These are phyloP conservation scores for Mythimna ferrago DNA, from an alignment of 2,888 invertebrate genomes.

Conservation along the genomic window DNA sequence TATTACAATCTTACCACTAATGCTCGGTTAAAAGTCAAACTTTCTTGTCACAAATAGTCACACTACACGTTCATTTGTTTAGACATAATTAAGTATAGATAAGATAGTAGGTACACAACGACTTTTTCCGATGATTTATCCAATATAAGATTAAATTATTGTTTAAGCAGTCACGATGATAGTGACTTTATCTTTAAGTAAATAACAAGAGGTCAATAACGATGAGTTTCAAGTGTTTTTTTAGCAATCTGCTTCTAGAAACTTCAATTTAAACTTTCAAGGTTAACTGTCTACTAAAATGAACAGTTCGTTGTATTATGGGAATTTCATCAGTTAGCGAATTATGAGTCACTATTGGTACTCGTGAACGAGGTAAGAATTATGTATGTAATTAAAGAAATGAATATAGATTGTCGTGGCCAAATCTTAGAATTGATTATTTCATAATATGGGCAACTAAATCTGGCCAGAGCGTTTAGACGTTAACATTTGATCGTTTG, in stretches of 20 bases:
- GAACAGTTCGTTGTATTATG: constrained; percentile 36
- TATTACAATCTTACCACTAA: no score
- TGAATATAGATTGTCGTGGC: constrained; percentile 17
- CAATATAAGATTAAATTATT: constrained; percentile 34
- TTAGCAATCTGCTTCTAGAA: constrained; percentile 39
- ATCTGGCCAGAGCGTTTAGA: no score
- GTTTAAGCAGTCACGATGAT: constrained; percentile 32
- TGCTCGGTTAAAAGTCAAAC: constrained; percentile 3
- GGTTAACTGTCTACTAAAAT: constrained; percentile 23
- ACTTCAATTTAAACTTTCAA: constrained; percentile 35
- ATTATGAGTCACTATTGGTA: constrained; percentile 35
- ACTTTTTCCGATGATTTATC: constrained; percentile 40
- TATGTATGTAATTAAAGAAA: constrained; percentile 35
- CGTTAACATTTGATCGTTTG: no score
- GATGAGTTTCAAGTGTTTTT: constrained; percentile 29
- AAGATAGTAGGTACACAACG: constrained; percentile 40
- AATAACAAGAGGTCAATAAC: constrained; percentile 43
- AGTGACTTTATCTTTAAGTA: constrained; percentile 35
- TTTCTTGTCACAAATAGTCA: background rate
- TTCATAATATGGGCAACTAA: no score
- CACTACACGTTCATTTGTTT: constrained; percentile 1
- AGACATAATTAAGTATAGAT: constrained; percentile 43
- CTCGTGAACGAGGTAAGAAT: constrained; percentile 26
- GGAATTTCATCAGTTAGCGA: constrained; percentile 34
- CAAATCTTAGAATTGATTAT: no score